Base-by-base conservation (phyloP, 2,888 invertebrate species). In the Ephialtes manifestator region DNA sequence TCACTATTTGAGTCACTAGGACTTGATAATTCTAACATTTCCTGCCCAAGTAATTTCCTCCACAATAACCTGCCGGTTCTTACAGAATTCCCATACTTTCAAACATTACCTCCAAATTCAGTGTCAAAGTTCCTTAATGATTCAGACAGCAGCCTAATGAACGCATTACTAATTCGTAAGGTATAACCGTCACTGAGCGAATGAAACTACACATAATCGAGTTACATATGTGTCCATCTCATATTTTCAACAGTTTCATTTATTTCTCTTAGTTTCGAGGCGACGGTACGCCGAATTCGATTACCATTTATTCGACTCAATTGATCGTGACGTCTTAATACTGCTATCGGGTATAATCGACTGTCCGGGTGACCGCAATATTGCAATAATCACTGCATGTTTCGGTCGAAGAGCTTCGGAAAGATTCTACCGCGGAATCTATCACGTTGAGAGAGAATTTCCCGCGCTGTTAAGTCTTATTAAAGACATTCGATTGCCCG, bases 401-500 rank as follows among this genome's bases (percentile, higher is more conserved):
- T 48, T 15, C 15, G 53, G 18, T 20, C 7, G 53, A 53, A n/a
- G 53, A 2, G 53, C 53, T 53, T 53, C 4, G 18, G 18, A 53
- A 53, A 53, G 4, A 55, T 55, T n/a, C 1, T 13, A 35, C 35
- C 13, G 53, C 13, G 13, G 53, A 15, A 39, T 35, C n/a, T 5
- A 15, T 11, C 31, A 20, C 39, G 20, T 20, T 28, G 18, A 24
- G n/a, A 39, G 35, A 18, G 39, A 20, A 71, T 71, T 71, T 79
- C 13, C 53, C 51, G 60, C n/a, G 24, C 20, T 35, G 60, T 15
- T 72, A 84, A 74, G 79, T 85, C 82, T 86, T 86, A 88, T 88
- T 87, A 86, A 80, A 83, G 84, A 88, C 83, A 84, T 85, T 53
- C 79, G 85, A 88, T 87, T 85, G 86, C 83, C 81, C 74, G 85